A percentile compares a stretch with the other conserved stretches of the same genome.
Evolutionary conservation across 2,113 vertebrate species (phyloP).

Genomic region (Smithornis capensis): DNA sequence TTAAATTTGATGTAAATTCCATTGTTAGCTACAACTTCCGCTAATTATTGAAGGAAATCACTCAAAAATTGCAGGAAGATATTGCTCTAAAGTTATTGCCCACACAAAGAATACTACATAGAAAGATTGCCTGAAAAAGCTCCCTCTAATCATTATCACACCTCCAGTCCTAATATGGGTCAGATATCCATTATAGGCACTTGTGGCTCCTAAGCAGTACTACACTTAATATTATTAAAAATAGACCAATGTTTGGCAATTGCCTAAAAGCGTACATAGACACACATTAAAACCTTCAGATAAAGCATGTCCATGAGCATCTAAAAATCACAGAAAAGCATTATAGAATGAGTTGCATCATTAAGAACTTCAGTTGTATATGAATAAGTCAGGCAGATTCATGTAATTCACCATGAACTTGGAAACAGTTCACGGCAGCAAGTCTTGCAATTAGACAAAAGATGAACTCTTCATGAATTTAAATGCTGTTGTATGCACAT

Average conservation of each 20-base stretch:
- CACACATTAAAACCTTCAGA: not conserved
- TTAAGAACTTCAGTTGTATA: not conserved
- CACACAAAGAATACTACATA: not conserved
- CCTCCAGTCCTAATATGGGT: not conserved
- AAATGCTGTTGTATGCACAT: not conserved
- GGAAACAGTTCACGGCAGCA: not conserved
- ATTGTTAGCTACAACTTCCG: not conserved
- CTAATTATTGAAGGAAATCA: not conserved
- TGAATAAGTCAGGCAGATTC: not conserved
- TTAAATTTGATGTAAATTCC: not conserved
- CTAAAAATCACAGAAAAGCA: not conserved
- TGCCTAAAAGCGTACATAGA: not conserved
- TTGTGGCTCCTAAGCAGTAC: not conserved
- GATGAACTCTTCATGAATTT: not conserved
- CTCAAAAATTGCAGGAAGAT: not conserved
- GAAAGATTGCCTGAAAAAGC: not conserved
- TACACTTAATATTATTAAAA: not conserved
- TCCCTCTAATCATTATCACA: not conserved
- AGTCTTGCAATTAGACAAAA: not conserved
- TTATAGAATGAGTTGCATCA: not conserved
- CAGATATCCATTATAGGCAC: not conserved
- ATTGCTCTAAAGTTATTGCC: not conserved
- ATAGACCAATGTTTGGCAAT: not conserved
- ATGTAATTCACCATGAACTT: not conserved
- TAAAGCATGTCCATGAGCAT: not conserved